Conservation (phyloP, 2,888 invertebrate species). For the Stenodema calcarata region DNA sequence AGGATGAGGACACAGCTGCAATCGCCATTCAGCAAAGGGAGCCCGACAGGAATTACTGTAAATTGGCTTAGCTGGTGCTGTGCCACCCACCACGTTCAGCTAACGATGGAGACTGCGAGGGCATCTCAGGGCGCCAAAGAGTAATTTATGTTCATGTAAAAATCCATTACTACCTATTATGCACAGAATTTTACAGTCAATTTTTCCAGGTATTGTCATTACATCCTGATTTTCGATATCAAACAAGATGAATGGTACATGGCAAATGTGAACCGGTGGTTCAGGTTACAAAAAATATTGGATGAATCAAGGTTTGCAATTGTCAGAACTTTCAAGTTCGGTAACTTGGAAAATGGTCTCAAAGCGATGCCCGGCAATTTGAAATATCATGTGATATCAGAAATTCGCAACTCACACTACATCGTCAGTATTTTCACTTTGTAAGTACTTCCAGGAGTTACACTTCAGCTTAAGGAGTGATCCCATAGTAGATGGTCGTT, state of each 20-base stretch:
- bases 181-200: not conserved
- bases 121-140: no score
- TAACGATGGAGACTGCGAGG: no score
- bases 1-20: no score
- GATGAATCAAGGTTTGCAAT: not conserved
- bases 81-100: no score
- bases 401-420: not conserved
- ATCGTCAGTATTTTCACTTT: not conserved
- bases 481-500: no score
- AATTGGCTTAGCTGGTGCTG: no score
- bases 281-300: not conserved
- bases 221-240: constrained; percentile 22
- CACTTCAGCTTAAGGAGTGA: no score
- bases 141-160: no score
- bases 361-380: not conserved
- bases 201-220: constrained; percentile 25
- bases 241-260: constrained; percentile 21
- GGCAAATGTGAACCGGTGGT: constrained; percentile 19
- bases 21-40: no score
- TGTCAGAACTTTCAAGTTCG: not conserved
- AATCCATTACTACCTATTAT: no score
- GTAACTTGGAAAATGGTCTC: not conserved
- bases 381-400: not conserved
- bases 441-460: not conserved
- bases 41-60: no score